phyloP scores from a whole-genome alignment of 2,888 invertebrate genomes.

The Drosophila formosana region DNA sequence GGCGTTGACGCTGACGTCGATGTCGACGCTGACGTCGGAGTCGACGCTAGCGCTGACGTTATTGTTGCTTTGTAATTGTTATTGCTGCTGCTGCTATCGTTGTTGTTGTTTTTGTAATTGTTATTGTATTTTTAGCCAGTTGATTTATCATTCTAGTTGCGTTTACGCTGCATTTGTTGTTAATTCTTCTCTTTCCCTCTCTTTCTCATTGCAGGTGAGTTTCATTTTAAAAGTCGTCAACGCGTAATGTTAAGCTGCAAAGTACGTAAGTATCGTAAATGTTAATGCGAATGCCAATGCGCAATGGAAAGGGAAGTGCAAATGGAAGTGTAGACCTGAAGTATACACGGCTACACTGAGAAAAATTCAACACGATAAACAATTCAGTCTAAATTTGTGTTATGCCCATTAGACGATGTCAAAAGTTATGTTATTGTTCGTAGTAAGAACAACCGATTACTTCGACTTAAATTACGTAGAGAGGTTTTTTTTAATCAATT shows the following conservation, averaged over 20 bases:
- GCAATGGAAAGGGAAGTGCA: not conserved
- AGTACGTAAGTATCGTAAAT: slow-evolving; percentile 50
- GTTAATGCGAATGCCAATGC: slow-evolving; percentile 27
- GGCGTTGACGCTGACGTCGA: slow-evolving; percentile 20
- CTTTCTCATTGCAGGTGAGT: slow-evolving; percentile 69
- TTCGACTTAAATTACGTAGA: too few relatives aligned
- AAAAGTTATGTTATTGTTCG: too few relatives aligned
- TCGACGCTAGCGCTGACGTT: slow-evolving; percentile 23
- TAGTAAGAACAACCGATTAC: too few relatives aligned
- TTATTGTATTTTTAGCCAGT: slow-evolving; percentile 71
- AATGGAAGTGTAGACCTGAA: not conserved
- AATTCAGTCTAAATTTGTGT: too few relatives aligned
- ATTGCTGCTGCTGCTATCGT: slow-evolving; percentile 4
- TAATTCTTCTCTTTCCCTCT: slow-evolving; percentile 54
- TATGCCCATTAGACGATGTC: too few relatives aligned
- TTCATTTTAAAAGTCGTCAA: slow-evolving; percentile 16
- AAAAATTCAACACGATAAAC: not conserved
- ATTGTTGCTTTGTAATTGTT: slow-evolving; percentile 24
- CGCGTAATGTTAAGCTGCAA: slow-evolving; percentile 29
- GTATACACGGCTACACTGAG: not conserved
- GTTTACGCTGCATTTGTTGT: slow-evolving; percentile 68
- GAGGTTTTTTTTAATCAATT: too few relatives aligned
- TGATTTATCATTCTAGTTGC: slow-evolving; percentile 74
- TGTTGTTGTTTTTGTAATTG: slow-evolving; percentile 29
- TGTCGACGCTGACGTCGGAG: slow-evolving; percentile 22